Conservation (phyloP, 1,140 invertebrate species). For the Bathynomus jamesi region DNA sequence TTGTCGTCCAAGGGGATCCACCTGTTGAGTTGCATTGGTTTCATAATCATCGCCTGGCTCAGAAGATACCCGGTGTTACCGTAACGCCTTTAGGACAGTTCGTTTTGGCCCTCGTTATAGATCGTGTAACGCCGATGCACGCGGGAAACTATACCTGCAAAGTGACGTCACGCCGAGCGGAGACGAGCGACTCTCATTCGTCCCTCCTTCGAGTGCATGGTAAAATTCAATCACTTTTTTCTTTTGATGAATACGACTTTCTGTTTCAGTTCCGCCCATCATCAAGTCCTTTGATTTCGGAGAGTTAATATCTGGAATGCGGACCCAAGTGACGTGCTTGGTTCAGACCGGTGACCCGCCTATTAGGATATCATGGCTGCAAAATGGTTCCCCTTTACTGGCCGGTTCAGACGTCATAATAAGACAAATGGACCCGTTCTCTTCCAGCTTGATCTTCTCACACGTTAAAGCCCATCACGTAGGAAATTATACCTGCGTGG, state of each 20-base stretch:
- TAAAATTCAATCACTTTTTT: constrained; percentile 1
- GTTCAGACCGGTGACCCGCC: constrained; percentile 90
- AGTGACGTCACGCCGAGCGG: constrained; percentile 50
- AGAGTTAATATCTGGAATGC: constrained; percentile 44
- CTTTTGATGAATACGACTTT: background rate
- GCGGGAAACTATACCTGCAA: constrained; percentile 84
- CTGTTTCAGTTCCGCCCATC: constrained; percentile 45
- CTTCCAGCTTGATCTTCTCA: constrained; percentile 78
- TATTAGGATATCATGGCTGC: constrained; percentile 67
- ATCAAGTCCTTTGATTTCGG: constrained; percentile 47
- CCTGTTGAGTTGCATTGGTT: constrained; percentile 74
- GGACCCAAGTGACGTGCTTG: constrained; percentile 69
- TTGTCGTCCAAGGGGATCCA: constrained; percentile 86
- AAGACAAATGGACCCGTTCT: constrained; percentile 71
- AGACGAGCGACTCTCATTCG: constrained; percentile 23
- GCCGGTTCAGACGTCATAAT: constrained; percentile 49
- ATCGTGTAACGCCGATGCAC: constrained; percentile 68
- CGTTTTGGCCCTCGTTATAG: constrained; percentile 79
- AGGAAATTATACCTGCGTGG: constrained; percentile 67
- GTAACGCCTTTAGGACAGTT: constrained; percentile 70
- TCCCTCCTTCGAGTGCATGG: constrained; percentile 27
- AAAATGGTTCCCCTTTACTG: constrained; percentile 58
- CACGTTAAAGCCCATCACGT: constrained; percentile 69
- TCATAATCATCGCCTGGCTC: constrained; percentile 58
- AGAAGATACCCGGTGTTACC: constrained; percentile 47